These are phyloP conservation scores for Platycercus adscitus DNA, from an alignment of 2,113 vertebrate genomes.

Conservation along the genomic window DNA sequence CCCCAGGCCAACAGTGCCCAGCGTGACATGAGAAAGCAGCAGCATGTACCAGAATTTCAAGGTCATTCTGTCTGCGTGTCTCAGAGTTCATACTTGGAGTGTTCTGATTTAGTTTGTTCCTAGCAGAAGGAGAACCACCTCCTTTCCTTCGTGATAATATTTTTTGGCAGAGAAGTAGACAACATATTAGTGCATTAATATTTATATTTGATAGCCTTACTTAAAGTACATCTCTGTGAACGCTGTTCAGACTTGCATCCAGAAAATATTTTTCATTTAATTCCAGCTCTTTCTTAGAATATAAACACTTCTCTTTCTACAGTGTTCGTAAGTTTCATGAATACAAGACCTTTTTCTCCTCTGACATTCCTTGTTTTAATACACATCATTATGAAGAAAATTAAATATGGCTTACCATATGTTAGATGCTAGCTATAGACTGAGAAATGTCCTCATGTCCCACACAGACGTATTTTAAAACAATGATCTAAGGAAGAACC, in stretches of 20 bases:
- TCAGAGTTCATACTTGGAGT: background rate
- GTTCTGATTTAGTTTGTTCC: background rate
- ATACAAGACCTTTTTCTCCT: background rate
- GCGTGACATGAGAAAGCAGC: background rate
- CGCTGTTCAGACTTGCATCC: background rate
- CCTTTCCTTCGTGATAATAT: background rate
- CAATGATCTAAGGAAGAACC: background rate
- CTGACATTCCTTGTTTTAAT: background rate
- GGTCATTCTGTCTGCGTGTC: background rate
- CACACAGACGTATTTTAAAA: background rate
- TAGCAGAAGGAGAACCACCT: background rate
- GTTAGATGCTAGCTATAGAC: background rate
- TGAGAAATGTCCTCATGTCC: background rate
- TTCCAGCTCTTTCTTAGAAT: background rate
- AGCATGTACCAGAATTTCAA: background rate
- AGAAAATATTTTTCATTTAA: slow-evolving; percentile 22
- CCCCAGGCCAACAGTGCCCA: no score
- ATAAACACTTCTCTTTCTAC: background rate
- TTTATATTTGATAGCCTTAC: slow-evolving; percentile 28
- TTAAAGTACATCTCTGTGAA: background rate
- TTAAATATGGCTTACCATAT: background rate
- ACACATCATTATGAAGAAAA: background rate
- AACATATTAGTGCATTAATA: background rate
- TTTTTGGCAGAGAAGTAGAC: background rate
- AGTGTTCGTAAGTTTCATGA: background rate